Evolutionary conservation across 37 sponge, comb jelly and placozoan genomes (phyloP), one percentile per base, ranked within the genome.

Genomic region (Spongia lamella): DNA sequence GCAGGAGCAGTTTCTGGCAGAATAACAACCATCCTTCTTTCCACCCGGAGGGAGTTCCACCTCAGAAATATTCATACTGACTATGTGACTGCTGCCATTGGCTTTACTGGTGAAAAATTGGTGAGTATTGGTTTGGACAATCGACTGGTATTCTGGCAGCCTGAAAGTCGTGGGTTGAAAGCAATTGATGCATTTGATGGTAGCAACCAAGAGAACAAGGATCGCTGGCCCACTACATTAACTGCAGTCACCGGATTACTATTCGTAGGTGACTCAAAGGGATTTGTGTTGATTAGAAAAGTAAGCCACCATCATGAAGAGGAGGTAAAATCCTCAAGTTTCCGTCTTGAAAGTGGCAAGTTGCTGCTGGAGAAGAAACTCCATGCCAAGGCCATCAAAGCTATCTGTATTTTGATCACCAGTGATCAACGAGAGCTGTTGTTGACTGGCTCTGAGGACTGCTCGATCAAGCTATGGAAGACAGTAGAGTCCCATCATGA

Each of bases 401-500:
- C 71, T 21, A n/a, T n/a, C n/a, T n/a, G n/a, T n/a, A n/a, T n/a
- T n/a, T n/a, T n/a, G n/a, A 37, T 90, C 14, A 61, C 57, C 3
- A 33, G 53, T 1, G 17, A 79, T 35, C 16, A 15, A 21, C 54
- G 64, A 15, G 65, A 57, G 27, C 34, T 50, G 21, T 33, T 88
- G 37, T 68, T 89, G 56, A 89, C 87, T 19, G 96, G 84, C 2
- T 92, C 93, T 11, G 63, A 85, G 20, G 96, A 95, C 75, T 34
- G 71, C 52, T 89, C 90, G 0, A 65, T 95, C 11, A 95, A 95
- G 57, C 60, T 88, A 17, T 95, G 96, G 96, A 75, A 70, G 25
- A 31, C 90, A 43, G 26, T 22, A 0, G 36, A 56, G 0, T 16
- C 37, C 31, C 53, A 6, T 17, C 55, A 52, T 31, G 13, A 19